A percentile compares a stretch with the other conserved stretches of the same genome.
Evolutionary conservation across 1,140 invertebrate species (phyloP).

Genomic region (Temnothorax curvispinosus): DNA sequence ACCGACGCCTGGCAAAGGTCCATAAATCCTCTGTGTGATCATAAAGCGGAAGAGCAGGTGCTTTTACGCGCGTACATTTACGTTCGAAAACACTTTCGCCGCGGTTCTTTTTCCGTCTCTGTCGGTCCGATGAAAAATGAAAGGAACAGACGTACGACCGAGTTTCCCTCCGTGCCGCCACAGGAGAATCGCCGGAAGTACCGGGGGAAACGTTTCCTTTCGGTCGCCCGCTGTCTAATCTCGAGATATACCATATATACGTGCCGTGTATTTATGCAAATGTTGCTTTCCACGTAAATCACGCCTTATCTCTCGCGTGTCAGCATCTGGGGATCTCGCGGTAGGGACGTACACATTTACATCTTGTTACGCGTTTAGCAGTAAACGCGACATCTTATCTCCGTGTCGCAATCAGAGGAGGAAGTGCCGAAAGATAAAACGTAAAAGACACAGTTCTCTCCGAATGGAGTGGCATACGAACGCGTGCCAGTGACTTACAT

Average conservation of each 20-base stretch:
- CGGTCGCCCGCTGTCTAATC: conserved; percentile 27
- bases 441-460: background rate
- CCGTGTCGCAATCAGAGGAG: background rate
- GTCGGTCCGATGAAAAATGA: background rate
- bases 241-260: background rate
- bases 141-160: background rate
- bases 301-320: conserved; percentile 38
- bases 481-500: background rate
- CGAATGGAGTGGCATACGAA: background rate
- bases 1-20: conserved; percentile 6
- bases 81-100: conserved; percentile 43
- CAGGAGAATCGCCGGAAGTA: conserved; percentile 47
- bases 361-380: conserved; percentile 9
- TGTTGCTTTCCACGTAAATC: conserved; percentile 44
- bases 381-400: conserved; percentile 22
- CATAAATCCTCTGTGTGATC: conserved; percentile 28
- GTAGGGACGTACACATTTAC: background rate
- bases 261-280: conserved; percentile 24
- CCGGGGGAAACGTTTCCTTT: conserved; percentile 35
- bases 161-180: background rate
- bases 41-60: conserved; percentile 14
- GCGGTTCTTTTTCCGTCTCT: background rate
- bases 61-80: conserved; percentile 25
- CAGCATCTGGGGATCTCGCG: background rate
- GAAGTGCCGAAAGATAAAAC: background rate